Base-by-base conservation (phyloP, 2,113 vertebrate genomes). In the Cinclus mexicanus region DNA sequence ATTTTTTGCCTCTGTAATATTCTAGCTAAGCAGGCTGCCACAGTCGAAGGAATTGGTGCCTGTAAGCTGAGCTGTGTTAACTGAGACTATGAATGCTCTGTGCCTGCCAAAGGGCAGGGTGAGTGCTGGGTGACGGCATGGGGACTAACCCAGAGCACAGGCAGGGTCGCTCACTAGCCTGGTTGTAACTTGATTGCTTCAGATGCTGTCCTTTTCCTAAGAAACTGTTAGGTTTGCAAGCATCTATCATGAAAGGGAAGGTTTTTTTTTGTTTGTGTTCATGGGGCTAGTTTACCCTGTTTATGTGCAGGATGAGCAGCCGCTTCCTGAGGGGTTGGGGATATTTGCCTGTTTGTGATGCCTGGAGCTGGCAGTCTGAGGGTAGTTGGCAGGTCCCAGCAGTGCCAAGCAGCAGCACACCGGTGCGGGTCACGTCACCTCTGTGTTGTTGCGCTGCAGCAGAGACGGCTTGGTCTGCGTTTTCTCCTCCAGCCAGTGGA, bases 371-470 rank as follows among this genome's bases (percentile, higher is more conserved):
- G 2, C 37, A 46, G 46, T 33, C 2, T 37, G 21, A 67, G 47
- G 39, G 25, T 15, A 1, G 7, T n/a, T 69, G 26, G 21, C 22
- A 33, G 37, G 41, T 61, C 22, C 6, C 21, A 2, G 49, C 2
- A 22, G 17, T 14, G 31, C 68, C 21, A 1, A 53, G 50, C 42
- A 91, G 50, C 26, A 13, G 49, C 5, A 7, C 4, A 0, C 12
- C 1, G 4, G 5, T 1, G 4, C 29, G 6, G 52, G n/a, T 56
- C 26, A 6, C 0, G 1, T 28, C 3, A 2, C 15, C 28, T 44
- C 37, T 8, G 6, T 2, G 0, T 21, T 31, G 6, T 5, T 31
- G 6, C 5, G 9, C 49, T 56, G 55, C 0, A 0, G 18, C 23
- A 14, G 20, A 41, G 31, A 2, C 2, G 0, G 3, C 44, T 42